phyloP scores from a whole-genome alignment of 2,888 invertebrate species.

The Lacanobia oleracea region DNA sequence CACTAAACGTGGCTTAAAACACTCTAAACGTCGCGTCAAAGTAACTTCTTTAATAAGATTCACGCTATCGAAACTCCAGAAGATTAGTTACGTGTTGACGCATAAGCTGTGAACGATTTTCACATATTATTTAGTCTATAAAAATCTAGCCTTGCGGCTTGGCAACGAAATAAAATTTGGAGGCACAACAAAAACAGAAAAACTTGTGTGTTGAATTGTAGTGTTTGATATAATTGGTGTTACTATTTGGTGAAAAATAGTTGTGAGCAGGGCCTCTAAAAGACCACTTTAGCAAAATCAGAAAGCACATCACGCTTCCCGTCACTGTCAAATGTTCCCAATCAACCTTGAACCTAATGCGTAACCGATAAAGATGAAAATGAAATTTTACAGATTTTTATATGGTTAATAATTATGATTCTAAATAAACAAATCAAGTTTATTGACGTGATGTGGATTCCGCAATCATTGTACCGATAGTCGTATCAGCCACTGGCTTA shows the following conservation, averaged over 20 bases:
- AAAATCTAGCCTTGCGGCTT: slow-evolving; percentile 42
- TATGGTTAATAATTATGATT: too few relatives aligned
- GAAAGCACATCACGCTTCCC: too few relatives aligned
- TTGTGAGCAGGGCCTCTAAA: not conserved
- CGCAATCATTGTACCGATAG: too few relatives aligned
- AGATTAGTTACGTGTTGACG: slow-evolving; percentile 65
- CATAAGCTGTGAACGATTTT: slow-evolving; percentile 54
- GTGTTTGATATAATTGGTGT: slow-evolving; percentile 20
- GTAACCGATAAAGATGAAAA: too few relatives aligned
- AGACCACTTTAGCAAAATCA: too few relatives aligned
- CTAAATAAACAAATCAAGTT: too few relatives aligned
- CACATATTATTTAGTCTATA: slow-evolving; percentile 53
- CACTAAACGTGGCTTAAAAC: slow-evolving; percentile 38
- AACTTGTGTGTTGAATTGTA: slow-evolving; percentile 38
- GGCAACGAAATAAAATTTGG: slow-evolving; percentile 49
- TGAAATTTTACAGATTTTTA: too few relatives aligned
- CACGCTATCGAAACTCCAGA: slow-evolving; percentile 53
- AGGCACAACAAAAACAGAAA: slow-evolving; percentile 46
- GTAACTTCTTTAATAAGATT: slow-evolving; percentile 55
- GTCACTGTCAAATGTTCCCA: too few relatives aligned
- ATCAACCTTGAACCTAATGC: too few relatives aligned
- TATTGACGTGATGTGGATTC: too few relatives aligned
- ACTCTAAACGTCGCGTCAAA: slow-evolving; percentile 40
- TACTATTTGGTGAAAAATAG: slow-evolving; percentile 12
- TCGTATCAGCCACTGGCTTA: too few relatives aligned